phyloP scores from a whole-genome alignment of 2,797 vertebrate genomes.

The Clarias fuscus region DNA sequence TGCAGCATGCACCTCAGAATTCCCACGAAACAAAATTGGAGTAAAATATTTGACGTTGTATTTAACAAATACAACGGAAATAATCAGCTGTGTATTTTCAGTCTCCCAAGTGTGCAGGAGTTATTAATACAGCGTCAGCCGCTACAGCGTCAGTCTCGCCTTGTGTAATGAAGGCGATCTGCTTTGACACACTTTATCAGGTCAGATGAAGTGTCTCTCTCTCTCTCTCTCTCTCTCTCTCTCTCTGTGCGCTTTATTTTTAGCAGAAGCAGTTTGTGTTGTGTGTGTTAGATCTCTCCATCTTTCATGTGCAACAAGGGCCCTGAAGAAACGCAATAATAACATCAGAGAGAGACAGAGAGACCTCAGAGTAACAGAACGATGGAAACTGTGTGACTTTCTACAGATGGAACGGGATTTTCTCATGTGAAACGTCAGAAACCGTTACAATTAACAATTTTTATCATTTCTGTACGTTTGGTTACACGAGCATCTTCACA shows the following conservation, averaged over 20 bases:
- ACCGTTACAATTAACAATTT: background rate
- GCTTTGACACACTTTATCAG: conserved; percentile 23
- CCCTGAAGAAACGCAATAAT: conserved; percentile 57
- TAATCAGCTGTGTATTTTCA: conserved; percentile 1
- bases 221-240: background rate
- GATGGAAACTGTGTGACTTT: background rate
- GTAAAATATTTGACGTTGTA: too few relatives aligned
- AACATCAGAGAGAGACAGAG: conserved; percentile 45
- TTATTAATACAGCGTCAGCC: conserved; percentile 13
- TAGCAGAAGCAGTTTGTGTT: conserved; percentile 64
- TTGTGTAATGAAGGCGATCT: conserved; percentile 11
- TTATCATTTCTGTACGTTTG: background rate
- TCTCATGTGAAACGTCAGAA: background rate
- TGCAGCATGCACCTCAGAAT: background rate
- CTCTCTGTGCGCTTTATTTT: conserved; percentile 53
- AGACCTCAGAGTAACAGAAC: background rate
- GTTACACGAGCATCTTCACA: background rate
- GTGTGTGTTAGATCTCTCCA: conserved; percentile 47
- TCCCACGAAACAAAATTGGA: background rate
- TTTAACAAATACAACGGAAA: background rate
- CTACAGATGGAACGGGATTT: background rate
- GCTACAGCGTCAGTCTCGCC: conserved; percentile 1
- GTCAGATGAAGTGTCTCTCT: conserved; percentile 12
- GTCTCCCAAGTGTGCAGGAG: conserved; percentile 16
- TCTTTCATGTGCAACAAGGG: conserved; percentile 53